Evolutionary conservation across 2,113 vertebrate species (phyloP).

Genomic region (Clarias macrocephalus): DNA sequence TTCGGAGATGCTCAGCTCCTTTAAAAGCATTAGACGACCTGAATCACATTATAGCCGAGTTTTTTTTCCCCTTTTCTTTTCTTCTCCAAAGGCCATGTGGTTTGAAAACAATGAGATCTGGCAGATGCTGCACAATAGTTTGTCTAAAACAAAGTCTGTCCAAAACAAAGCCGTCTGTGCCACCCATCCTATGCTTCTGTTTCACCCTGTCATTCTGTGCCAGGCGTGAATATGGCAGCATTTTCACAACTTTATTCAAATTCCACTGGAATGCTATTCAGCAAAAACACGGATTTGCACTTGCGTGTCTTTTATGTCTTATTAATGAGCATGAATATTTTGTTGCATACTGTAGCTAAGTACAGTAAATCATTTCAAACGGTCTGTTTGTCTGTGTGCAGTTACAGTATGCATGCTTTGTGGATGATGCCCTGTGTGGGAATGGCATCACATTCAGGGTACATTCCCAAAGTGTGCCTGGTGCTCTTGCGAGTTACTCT

Average conservation of each 20-base stretch:
- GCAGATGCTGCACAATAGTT: conserved; percentile 31
- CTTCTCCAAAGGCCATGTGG: conserved; percentile 24
- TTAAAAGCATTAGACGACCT: conserved; percentile 15
- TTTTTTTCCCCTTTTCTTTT: background rate
- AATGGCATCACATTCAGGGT: background rate
- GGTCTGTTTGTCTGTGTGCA: background rate
- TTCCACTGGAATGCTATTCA: background rate
- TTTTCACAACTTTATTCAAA: background rate
- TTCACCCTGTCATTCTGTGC: conserved; percentile 28
- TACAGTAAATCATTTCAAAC: background rate
- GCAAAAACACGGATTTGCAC: background rate
- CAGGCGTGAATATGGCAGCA: background rate
- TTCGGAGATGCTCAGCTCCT: background rate
- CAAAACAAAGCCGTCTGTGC: background rate
- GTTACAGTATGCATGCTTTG: background rate
- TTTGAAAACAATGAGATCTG: conserved; percentile 38
- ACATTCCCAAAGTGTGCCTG: background rate
- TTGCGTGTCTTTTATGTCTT: background rate
- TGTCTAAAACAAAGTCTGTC: conserved; percentile 14
- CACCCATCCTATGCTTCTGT: background rate
- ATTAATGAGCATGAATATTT: background rate
- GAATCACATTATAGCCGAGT: conserved; percentile 16
- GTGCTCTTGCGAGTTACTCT: background rate
- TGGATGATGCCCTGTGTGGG: background rate
- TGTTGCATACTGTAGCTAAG: background rate